Conservation (phyloP, 2,113 vertebrate species). For the Marmota monax region DNA sequence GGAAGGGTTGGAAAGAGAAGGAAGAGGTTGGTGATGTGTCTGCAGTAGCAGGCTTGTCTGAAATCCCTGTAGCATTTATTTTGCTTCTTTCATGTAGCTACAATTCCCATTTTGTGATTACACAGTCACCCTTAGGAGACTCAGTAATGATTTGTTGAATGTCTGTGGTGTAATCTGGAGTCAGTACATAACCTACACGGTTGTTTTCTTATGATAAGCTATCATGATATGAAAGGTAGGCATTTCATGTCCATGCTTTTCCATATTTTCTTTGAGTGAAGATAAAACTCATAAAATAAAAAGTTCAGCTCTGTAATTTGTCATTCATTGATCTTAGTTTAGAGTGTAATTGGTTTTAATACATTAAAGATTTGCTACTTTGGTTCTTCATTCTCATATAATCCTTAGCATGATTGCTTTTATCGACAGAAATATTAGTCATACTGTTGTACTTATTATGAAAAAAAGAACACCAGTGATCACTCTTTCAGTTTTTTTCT, state of each 20-base stretch:
- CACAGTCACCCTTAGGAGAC: not conserved
- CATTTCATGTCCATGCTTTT: not conserved
- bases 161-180: not conserved
- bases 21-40: too few relatives aligned
- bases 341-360: conserved; percentile 82
- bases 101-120: not conserved
- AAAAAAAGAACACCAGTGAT: not conserved
- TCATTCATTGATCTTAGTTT: conserved; percentile 78
- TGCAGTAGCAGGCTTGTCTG: not conserved
- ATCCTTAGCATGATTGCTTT: conserved; percentile 65
- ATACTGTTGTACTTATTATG: not conserved
- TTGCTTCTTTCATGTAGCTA: not conserved
- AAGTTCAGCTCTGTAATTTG: conserved; percentile 65
- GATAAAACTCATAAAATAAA: conserved; percentile 68
- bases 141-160: not conserved
- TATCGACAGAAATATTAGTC: conserved; percentile 58
- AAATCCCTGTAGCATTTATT: not conserved
- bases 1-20: not conserved
- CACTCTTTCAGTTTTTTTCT: not conserved
- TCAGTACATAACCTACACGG: not conserved
- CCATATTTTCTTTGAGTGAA: conserved; percentile 54
- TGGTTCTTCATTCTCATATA: conserved; percentile 62
- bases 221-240: not conserved
- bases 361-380: conserved; percentile 67
- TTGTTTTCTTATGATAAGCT: not conserved